Evolutionary conservation across 2,797 vertebrate species (phyloP).

Genomic region (Phrynocephalus vlangalii): DNA sequence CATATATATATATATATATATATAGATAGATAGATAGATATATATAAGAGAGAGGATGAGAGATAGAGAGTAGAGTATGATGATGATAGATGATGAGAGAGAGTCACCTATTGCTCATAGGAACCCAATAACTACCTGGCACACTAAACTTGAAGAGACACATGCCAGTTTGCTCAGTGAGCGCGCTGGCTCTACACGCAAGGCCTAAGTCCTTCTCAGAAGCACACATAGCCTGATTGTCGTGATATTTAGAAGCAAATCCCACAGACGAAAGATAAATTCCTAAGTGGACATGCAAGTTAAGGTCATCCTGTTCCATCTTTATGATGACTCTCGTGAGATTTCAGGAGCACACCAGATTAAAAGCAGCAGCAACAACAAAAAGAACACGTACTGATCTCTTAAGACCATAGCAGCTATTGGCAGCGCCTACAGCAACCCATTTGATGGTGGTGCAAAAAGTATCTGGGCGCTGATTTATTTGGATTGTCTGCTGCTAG

Average conservation of each 20-base stretch:
- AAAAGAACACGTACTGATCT: neutral
- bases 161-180: neutral
- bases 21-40: too few species aligned
- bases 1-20: neutral
- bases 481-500: slow-evolving; percentile 16
- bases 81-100: too few species aligned
- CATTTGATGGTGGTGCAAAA: slow-evolving; percentile 6
- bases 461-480: slow-evolving; percentile 28
- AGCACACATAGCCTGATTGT: neutral
- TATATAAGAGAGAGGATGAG: too few species aligned
- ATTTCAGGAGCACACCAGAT: neutral
- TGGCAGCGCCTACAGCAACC: neutral
- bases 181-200: neutral
- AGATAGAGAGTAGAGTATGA: too few species aligned
- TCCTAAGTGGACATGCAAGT: neutral
- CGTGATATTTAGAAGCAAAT: neutral
- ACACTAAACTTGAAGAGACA: too few species aligned
- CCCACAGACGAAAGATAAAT: neutral
- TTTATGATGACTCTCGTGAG: neutral
- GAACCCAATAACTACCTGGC: too few species aligned
- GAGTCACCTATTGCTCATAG: too few species aligned
- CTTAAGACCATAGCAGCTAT: neutral
- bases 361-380: slow-evolving; percentile 1
- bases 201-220: neutral
- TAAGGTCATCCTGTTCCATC: neutral